Conservation (phyloP, 2,888 invertebrate genomes). For the Eupithecia tripunctaria region DNA sequence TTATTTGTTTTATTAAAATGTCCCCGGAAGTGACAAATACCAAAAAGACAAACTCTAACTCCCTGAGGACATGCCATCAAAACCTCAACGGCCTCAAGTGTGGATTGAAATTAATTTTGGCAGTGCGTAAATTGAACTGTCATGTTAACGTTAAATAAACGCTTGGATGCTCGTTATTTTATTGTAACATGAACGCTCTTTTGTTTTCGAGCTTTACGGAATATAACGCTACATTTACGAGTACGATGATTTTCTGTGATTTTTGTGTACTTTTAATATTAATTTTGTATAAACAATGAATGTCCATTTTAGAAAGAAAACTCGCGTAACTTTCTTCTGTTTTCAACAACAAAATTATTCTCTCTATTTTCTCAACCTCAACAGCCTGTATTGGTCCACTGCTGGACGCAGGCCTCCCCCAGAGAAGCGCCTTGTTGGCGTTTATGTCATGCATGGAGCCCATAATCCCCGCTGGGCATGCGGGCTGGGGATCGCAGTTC, state of each 20-base stretch:
- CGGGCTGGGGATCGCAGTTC: too few relatives aligned
- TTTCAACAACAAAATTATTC: background rate
- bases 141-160: conserved; percentile 42
- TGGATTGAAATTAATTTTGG: conserved; percentile 60
- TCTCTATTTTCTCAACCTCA: too few relatives aligned
- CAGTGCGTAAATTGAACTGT: conserved; percentile 61
- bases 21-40: background rate
- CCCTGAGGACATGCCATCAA: conserved; percentile 38
- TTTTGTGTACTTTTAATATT: background rate
- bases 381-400: too few relatives aligned
- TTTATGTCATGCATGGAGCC: too few relatives aligned
- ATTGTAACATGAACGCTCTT: conserved; percentile 21
- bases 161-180: conserved; percentile 34
- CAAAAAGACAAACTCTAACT: background rate
- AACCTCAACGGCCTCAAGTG: conserved; percentile 33
- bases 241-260: background rate
- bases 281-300: background rate
- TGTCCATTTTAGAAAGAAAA: background rate
- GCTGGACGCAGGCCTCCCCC: too few relatives aligned
- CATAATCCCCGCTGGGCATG: too few relatives aligned
- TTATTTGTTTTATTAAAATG: too few relatives aligned
- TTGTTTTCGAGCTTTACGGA: conserved; percentile 32
- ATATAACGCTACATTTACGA: background rate
- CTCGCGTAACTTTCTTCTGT: background rate
- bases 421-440: too few relatives aligned